phyloP scores from a whole-genome alignment of 2,797 vertebrate species.

The Lindbergichthys nudifrons region DNA sequence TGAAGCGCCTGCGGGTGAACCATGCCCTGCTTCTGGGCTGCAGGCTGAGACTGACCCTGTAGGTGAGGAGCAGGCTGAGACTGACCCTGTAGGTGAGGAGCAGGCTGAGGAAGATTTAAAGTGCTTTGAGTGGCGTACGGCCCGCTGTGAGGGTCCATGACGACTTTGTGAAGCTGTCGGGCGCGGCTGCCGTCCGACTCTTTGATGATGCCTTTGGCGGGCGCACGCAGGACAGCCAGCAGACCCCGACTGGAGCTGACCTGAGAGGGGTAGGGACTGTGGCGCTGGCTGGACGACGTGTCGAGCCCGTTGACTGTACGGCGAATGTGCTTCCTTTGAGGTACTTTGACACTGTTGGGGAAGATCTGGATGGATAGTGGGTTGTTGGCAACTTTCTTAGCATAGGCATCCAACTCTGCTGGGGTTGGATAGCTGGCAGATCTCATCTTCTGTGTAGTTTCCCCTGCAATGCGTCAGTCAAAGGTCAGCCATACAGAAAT shows the following conservation, averaged over 20 bases:
- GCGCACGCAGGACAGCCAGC: slow-evolving; percentile 90
- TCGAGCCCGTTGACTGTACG: slow-evolving; percentile 97
- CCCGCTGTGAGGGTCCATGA: slow-evolving; percentile 88
- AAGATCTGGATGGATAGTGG: slow-evolving; percentile 98
- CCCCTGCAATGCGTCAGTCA: slow-evolving; percentile 72
- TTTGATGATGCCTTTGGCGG: slow-evolving; percentile 88
- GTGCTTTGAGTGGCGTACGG: slow-evolving; percentile 87
- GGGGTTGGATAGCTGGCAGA: slow-evolving; percentile 95
- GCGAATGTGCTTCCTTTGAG: slow-evolving; percentile 96
- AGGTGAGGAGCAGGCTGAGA: slow-evolving; percentile 31
- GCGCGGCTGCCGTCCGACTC: slow-evolving; percentile 88
- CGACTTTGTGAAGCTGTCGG: slow-evolving; percentile 86
- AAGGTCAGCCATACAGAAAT: slow-evolving; percentile 37
- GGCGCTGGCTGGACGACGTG: slow-evolving; percentile 93
- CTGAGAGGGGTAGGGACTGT: slow-evolving; percentile 93
- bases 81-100: slow-evolving; percentile 81
- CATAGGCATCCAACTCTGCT: slow-evolving; percentile 97
- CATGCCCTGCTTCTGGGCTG: slow-evolving; percentile 85
- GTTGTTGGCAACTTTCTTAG: slow-evolving; percentile 96
- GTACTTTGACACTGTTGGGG: slow-evolving; percentile 96
- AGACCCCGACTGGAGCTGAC: slow-evolving; percentile 90
- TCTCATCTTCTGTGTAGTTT: slow-evolving; percentile 90
- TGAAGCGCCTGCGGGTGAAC: slow-evolving; percentile 89
- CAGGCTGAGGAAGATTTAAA: slow-evolving; percentile 86
- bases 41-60: slow-evolving; percentile 68